Base-by-base conservation (phyloP, 2,888 invertebrate genomes). In the Caenorhabditis sp. region DNA sequence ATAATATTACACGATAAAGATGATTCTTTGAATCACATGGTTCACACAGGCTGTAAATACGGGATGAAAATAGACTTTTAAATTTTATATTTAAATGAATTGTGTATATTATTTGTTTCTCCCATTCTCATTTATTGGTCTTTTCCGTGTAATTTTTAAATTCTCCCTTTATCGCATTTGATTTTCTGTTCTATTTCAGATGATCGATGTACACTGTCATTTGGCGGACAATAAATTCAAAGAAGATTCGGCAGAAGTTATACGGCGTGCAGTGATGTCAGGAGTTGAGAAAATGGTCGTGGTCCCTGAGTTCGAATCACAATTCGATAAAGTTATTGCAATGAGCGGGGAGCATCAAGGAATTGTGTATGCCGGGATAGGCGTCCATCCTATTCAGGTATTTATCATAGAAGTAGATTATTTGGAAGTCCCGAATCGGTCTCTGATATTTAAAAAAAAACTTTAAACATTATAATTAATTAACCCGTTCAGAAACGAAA, bases 321-420 rank as follows among this genome's bases (percentile, higher is more conserved):
- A 92, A 69, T 90, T 89, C 53, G 80, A 88, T 6, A 80, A 74
- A 18, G 79, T 89, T 20, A 56, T 92, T n/a, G 71, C 84, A 8
- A 64, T 92, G 22, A 53, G 74, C 15, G 61, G 79, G 6, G 68
- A 71, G 40, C 88, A 85, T 84, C 87, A 85, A 1, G 83, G 79
- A 4, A 88, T 87, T 35, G 79, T 89, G 18, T 70, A 82, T n/a
- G 89, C 91, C 0, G 90, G 91, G 37, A 64, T 92, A 9, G 92
- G 92, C 9, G 86, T 92, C 15, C 92, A 92, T 84, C 92, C 92
- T 5, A 91, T 91, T 40, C 92, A 92, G 87, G 92, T 89, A n/a
- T n/a, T n/a, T n/a, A n/a, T n/a, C n/a, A n/a, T n/a, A n/a, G n/a
- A n/a, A n/a, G n/a, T n/a, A n/a, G n/a, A n/a, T n/a, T n/a, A n/a